A percentile compares a stretch with the other conserved stretches of the same genome.
phyloP scores from a whole-genome alignment of 2,113 vertebrate species.

The Mystacornis crossleyi region DNA sequence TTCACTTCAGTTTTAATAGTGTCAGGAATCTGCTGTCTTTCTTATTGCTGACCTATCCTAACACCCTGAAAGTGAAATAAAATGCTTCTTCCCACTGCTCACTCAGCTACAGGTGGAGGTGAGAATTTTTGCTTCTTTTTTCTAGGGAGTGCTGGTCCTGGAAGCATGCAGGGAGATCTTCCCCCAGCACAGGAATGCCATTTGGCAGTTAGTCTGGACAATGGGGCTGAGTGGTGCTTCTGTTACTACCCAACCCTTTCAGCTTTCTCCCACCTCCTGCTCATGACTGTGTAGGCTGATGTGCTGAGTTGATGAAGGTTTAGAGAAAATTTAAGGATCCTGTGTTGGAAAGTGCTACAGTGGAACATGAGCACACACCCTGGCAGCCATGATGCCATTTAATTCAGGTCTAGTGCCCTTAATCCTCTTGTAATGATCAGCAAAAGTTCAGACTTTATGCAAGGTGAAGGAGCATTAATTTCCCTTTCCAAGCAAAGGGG shows the following conservation, averaged over 20 bases:
- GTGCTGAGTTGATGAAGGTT: neutral
- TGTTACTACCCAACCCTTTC: neutral
- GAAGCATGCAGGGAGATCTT: neutral
- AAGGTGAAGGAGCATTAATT: neutral
- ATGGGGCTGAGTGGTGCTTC: neutral
- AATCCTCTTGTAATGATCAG: slow-evolving; percentile 3
- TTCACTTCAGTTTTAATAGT: neutral
- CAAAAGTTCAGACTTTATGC: neutral
- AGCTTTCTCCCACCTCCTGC: neutral
- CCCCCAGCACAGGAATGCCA: neutral
- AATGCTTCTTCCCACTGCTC: neutral
- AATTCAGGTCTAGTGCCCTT: neutral
- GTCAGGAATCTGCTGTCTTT: neutral
- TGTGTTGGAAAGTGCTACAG: neutral
- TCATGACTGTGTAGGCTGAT: neutral
- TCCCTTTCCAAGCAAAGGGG: neutral
- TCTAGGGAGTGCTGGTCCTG: neutral
- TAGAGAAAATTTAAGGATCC: neutral
- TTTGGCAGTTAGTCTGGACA: neutral
- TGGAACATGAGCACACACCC: neutral
- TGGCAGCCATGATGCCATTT: neutral
- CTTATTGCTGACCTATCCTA: neutral
- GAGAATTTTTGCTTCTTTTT: neutral
- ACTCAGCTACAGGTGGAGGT: neutral
- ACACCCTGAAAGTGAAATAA: neutral